These are phyloP conservation scores for Ectobius pallidus DNA, from an alignment of 2,888 invertebrate genomes.

Conservation along the genomic window DNA sequence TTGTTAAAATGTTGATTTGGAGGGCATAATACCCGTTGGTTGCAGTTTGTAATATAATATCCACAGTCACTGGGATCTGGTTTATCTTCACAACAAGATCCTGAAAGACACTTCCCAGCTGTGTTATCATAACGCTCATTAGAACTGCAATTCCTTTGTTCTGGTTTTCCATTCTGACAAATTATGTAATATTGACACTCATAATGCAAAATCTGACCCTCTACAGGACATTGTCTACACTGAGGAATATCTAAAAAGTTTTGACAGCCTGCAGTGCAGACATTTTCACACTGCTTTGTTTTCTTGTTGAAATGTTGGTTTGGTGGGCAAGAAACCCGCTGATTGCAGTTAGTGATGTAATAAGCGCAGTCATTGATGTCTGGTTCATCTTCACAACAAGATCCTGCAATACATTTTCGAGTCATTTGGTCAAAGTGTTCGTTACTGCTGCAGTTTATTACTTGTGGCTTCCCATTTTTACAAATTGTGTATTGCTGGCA, in stretches of 20 bases:
- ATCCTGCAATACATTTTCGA: neutral
- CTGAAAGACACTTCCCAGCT: neutral
- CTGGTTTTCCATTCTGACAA: neutral
- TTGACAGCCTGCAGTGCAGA: neutral
- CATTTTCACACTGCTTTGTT: constrained; percentile 9
- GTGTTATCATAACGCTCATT: neutral
- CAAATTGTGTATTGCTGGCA: neutral
- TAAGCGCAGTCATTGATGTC: neutral
- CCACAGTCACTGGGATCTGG: neutral
- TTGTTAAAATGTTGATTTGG: neutral
- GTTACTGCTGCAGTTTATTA: neutral
- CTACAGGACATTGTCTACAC: neutral
- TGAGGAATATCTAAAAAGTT: neutral
- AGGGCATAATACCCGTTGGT: constrained; percentile 1
- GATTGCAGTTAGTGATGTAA: neutral
- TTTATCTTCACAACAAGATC: constrained; percentile 2
- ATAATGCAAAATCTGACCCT: constrained; percentile 2
- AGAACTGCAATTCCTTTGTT: neutral
- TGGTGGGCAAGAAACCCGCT: neutral
- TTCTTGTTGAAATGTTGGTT: neutral
- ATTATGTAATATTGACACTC: neutral
- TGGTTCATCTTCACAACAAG: neutral
- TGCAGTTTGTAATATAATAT: neutral
- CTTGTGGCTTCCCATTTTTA: neutral
- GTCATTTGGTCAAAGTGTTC: neutral